A percentile compares a stretch with the other conserved stretches of the same genome.
phyloP scores from a whole-genome alignment of 2,113 vertebrate species.

The Dryoscopus gambensis region DNA sequence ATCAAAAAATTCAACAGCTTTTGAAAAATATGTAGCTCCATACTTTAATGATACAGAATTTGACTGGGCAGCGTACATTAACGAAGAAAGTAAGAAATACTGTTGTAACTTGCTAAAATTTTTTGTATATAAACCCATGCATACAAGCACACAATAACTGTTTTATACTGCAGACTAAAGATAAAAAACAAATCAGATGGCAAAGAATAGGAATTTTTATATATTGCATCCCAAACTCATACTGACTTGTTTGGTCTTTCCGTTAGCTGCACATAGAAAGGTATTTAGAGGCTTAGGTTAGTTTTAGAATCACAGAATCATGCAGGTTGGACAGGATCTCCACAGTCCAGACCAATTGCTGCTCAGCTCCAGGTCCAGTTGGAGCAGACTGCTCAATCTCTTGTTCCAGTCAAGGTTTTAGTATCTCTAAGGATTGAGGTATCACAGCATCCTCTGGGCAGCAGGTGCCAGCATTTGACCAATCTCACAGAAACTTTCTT shows the following conservation, averaged over 20 bases:
- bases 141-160: neutral
- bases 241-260: neutral
- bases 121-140: neutral
- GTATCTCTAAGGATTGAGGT: neutral
- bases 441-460: neutral
- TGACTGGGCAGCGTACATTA: slow-evolving; percentile 50
- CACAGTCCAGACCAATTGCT: neutral
- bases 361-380: neutral
- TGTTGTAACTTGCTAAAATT: neutral
- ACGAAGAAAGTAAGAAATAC: slow-evolving; percentile 45
- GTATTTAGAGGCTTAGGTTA: neutral
- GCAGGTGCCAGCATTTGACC: neutral
- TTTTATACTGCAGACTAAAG: neutral
- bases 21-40: neutral
- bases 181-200: neutral
- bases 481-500: neutral
- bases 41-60: slow-evolving; percentile 43
- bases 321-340: neutral
- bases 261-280: neutral
- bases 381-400: neutral
- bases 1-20: neutral
- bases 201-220: neutral
- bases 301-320: neutral
- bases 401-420: neutral
- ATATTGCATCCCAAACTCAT: neutral